A percentile compares a stretch with the other conserved stretches of the same genome.
Evolutionary conservation across 2,888 invertebrate genomes (phyloP).

Genomic region (Drosophila niveifrons): DNA sequence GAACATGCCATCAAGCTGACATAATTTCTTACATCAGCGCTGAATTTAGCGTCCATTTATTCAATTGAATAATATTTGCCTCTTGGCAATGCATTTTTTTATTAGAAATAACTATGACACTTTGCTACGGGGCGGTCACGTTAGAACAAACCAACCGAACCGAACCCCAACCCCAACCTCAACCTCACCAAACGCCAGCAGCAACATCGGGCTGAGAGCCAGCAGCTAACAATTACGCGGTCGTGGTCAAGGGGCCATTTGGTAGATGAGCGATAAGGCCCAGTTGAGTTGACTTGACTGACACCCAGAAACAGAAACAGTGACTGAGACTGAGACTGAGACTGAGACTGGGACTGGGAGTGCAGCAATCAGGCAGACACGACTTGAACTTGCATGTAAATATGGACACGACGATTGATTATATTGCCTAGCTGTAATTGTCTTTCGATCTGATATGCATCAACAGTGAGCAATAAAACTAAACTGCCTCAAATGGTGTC

Average conservation of each 20-base stretch:
- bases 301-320: background rate
- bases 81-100: slow-evolving; percentile 48
- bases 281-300: slow-evolving; percentile 24
- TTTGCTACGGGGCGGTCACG: slow-evolving; percentile 60
- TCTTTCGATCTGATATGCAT: slow-evolving; percentile 42
- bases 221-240: slow-evolving; percentile 45
- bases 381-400: slow-evolving; percentile 47
- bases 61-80: slow-evolving; percentile 40
- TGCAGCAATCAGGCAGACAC: slow-evolving; percentile 36
- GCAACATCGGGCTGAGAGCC: slow-evolving; percentile 5
- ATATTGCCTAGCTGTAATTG: slow-evolving; percentile 38
- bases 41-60: slow-evolving; percentile 48
- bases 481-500: slow-evolving; percentile 36
- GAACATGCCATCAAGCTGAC: slow-evolving; percentile 52
- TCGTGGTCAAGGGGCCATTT: slow-evolving; percentile 61
- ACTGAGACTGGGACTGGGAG: slow-evolving; percentile 14
- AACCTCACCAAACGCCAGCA: background rate
- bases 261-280: slow-evolving; percentile 65
- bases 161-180: no score
- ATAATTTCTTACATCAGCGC: slow-evolving; percentile 65
- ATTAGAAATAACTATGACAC: slow-evolving; percentile 51
- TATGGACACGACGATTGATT: slow-evolving; percentile 28
- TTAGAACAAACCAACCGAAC: slow-evolving; percentile 39
- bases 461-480: slow-evolving; percentile 34
- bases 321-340: slow-evolving; percentile 2